Conservation (phyloP, 2,888 invertebrate genomes). For the Glyphotaelius pellucidus region DNA sequence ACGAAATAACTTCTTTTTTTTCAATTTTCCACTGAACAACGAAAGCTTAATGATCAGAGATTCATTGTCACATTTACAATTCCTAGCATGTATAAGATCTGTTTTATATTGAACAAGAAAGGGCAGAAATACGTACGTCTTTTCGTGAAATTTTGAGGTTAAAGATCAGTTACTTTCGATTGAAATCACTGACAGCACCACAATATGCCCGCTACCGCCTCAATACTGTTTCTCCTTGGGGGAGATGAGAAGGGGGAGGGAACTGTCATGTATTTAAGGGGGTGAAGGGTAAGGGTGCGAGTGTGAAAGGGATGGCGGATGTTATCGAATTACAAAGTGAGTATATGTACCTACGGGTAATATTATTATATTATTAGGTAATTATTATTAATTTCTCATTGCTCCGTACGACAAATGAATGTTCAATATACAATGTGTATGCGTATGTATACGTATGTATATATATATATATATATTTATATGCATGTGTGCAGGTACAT, state of each 20-base stretch:
- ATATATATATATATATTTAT: no score
- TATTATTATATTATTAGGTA: background rate
- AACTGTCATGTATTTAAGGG: background rate
- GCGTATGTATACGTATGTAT: no score
- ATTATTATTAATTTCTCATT: background rate
- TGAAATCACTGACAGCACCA: slow-evolving; percentile 5
- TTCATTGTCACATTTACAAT: background rate
- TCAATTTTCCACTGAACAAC: no score
- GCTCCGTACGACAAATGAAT: background rate
- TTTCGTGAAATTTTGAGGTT: background rate
- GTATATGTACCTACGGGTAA: background rate
- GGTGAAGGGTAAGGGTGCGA: background rate
- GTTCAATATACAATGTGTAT: no score
- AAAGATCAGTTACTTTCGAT: background rate
- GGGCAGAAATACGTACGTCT: background rate
- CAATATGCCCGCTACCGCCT: background rate
- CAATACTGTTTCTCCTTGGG: background rate
- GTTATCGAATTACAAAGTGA: background rate
- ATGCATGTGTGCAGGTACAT: no score
- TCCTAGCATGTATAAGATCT: background rate
- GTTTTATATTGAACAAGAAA: background rate
- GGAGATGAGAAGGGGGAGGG: background rate
- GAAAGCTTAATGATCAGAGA: background rate
- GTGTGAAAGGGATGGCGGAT: background rate
- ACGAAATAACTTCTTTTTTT: no score